Evolutionary conservation across 1,140 invertebrate species (phyloP), one percentile per base, ranked within the genome.

Genomic region (Schlechtendalia chinensis): DNA sequence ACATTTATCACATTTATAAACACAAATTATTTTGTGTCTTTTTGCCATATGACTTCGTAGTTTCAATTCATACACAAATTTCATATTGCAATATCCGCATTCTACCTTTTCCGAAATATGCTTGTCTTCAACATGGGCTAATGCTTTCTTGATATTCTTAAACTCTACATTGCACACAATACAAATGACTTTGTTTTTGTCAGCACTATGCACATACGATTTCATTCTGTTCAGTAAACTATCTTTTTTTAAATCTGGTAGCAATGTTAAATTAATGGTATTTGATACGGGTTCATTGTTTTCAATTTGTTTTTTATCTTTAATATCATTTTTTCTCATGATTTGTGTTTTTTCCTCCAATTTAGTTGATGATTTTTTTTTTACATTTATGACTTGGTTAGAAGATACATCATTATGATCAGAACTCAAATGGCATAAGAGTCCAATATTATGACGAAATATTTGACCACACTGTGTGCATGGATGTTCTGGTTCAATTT

Each of bases 11-110:
- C 75, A 79, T 53, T 50, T 63, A 47, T 79, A 27, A 29, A 79
- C 75, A 63, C 16, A 0, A 50, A 79, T 79, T 14, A 79, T 22
- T 19, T 79, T 79, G 19, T 79, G 75, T 50, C 58, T 79, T 61
- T 50, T 79, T 14, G 75, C 75, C 75, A 79, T 63, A 61, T 79
- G 75, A 61, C 75, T 79, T 39, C 75, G 45, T 29, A 79, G 39
- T 79, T 79, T 79, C 27, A 79, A 50, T 59, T 63, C 39, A 61
- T 53, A 79, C 4, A 63, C 75, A 79, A 79, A 79, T 50, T 79
- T 79, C 75, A 79, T 79, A 50, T 63, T 63, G 29, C 75, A 79
- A 79, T 79, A 79, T 0, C 58, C 75, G 27, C 75, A 79, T 19
- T 63, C 32, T 19, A 63, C 19, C 0, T 79, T 79, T 22, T 63